Evolutionary conservation across 2,888 invertebrate species (phyloP).

Genomic region (Ptycholaimellus sp.): DNA sequence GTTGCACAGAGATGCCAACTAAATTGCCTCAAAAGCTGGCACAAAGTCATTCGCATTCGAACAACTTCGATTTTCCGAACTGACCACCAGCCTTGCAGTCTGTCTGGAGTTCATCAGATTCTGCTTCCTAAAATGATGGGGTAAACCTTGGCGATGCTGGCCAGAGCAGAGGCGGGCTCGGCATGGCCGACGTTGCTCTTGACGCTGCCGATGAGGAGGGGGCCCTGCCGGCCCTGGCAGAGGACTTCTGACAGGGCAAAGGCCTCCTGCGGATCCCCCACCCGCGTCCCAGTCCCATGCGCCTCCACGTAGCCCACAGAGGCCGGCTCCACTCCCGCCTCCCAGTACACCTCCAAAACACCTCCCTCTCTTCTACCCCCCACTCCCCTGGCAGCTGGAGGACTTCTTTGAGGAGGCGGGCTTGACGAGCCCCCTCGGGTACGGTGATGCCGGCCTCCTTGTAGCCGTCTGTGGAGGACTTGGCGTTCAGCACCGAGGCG

Average conservation of each 20-base stretch:
- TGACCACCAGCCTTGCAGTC: too few species aligned
- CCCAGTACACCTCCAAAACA: slow-evolving; percentile 52
- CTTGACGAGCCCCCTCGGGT: slow-evolving; percentile 42
- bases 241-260: slow-evolving; percentile 76
- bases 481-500: slow-evolving; percentile 43
- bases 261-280: slow-evolving; percentile 87
- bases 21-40: too few species aligned
- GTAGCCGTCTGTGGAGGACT: slow-evolving; percentile 67
- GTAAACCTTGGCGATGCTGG: slow-evolving; percentile 22
- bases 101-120: too few species aligned
- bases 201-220: slow-evolving; percentile 73
- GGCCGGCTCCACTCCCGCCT: slow-evolving; percentile 43
- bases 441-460: slow-evolving; percentile 30
- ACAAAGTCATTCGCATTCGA: too few species aligned
- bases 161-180: slow-evolving; percentile 44
- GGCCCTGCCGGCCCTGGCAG: slow-evolving; percentile 60
- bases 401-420: slow-evolving; percentile 40
- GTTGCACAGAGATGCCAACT: too few species aligned
- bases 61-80: too few species aligned
- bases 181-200: slow-evolving; percentile 98
- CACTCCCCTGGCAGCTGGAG: too few species aligned
- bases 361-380: too few species aligned
- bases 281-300: slow-evolving; percentile 92
- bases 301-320: slow-evolving; percentile 78
- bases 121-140: too few species aligned